A percentile compares a stretch with the other conserved stretches of the same genome.
These are phyloP conservation scores for Pocillopora verrucosa DNA, from an alignment of 64 coral and sea anemone species.

Conservation along the genomic window DNA sequence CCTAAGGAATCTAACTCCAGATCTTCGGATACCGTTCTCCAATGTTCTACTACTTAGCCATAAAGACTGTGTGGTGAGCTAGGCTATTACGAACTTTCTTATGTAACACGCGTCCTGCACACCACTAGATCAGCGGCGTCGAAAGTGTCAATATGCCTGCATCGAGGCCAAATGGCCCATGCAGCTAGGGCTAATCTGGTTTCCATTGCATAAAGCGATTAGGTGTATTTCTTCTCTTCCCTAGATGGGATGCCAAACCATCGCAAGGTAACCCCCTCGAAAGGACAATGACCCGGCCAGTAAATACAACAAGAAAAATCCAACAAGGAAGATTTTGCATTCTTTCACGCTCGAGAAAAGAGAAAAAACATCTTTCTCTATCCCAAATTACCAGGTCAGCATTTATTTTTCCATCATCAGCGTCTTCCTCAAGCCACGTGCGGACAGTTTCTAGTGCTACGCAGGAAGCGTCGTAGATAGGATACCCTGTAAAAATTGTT, in stretches of 20 bases:
- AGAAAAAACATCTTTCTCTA: background rate
- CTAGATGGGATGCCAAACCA: no score
- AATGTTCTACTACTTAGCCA: no score
- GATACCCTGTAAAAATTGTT: slow-evolving; percentile 59
- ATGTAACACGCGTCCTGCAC: no score
- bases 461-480: slow-evolving; percentile 57
- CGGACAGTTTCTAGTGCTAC: slow-evolving; percentile 64
- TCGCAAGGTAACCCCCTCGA: background rate
- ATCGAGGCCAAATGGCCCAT: no score
- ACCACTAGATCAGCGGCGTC: no score
- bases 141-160: no score
- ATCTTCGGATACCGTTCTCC: no score
- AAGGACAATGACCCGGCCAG: background rate
- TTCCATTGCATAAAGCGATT: background rate
- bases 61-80: no score
- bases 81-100: no score
- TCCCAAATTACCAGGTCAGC: background rate
- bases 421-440: slow-evolving; percentile 38
- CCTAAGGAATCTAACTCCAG: no score
- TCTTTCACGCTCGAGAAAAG: no score
- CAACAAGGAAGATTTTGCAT: no score
- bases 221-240: background rate
- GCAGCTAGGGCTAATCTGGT: background rate
- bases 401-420: slow-evolving; percentile 17
- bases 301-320: background rate